A percentile compares a stretch with the other conserved stretches of the same genome.
Conservation (phyloP, 2,888 invertebrate genomes). For the Nasonovia ribisnigri region DNA sequence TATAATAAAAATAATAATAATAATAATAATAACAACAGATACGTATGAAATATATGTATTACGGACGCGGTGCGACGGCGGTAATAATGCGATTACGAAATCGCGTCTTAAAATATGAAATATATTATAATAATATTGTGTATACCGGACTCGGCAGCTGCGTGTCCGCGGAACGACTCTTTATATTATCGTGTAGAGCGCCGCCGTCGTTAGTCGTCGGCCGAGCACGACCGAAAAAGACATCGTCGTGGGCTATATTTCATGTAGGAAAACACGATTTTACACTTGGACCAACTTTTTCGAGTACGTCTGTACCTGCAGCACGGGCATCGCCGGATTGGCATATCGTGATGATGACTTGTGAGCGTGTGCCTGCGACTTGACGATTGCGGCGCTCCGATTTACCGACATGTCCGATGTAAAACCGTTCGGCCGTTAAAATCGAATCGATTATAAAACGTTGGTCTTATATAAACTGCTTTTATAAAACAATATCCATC, state of each 20-base stretch:
- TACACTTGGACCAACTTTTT: neutral
- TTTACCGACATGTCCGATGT: neutral
- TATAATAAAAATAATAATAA: neutral
- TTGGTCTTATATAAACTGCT: neutral
- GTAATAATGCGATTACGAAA: neutral
- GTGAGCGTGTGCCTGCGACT: neutral
- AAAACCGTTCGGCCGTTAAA: neutral
- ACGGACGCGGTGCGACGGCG: neutral
- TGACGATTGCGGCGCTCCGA: neutral
- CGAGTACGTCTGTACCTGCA: neutral
- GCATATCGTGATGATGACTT: neutral
- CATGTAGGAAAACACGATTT: neutral
- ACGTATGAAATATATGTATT: neutral
- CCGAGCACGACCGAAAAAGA: neutral
- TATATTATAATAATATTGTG: neutral
- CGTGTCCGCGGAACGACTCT: neutral
- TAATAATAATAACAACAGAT: too few species aligned
- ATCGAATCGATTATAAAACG: neutral
- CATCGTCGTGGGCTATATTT: neutral
- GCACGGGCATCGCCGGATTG: neutral
- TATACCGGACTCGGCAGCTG: neutral
- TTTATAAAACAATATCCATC: neutral
- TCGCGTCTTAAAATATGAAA: neutral
- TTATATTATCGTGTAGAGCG: too few species aligned
- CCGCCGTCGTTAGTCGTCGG: neutral